Evolutionary conservation across 2,888 invertebrate species (phyloP), one percentile per base, ranked within the genome.

Genomic region (Slavum lentiscoides): DNA sequence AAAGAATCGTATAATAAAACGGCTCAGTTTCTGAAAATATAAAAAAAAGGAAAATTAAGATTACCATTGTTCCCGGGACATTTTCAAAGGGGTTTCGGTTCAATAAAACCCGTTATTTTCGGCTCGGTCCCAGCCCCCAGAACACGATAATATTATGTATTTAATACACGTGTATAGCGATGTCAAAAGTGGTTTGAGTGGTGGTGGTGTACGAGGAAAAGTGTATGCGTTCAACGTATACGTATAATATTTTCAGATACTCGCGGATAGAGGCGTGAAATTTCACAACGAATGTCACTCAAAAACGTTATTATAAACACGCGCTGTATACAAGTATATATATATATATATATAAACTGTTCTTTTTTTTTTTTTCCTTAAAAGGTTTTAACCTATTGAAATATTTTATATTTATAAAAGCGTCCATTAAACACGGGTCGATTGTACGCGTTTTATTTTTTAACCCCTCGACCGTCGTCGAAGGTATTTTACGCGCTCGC

Each of bases 311-410:
- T 30, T 30, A 6, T 5, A 5, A 55, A 17, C 55, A 19, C 49
- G 30, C 1, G 30, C 30, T 30, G 30, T 30, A 30, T 30, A 30
- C 39, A 39, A n/a, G n/a, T 30, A 30, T 30, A 30, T 30, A 30
- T 30, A 30, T 30, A 30, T 39, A 30, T 30, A 30, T 49, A 19
- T 55, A 7, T 19, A 17, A 19, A 55, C 55, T 19, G 19, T 55
- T 55, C n/a, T 43, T 66, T 21, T 66, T 58, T 58, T 21, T 21
- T 9, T n/a, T n/a, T 15, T 3, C 30, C 75, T n/a, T 76, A 76
- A 76, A 76, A 76, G 75, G 75, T 76, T 76, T 76, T 74, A 19
- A 58, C 39, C 66, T n/a, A 19, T 74, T 58, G 74, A 74, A 74
- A 74, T 58, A 58, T 74, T 74, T 30, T 66, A 21, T 55, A 74